Conservation (phyloP, 1,140 invertebrate species). For the Brachionus plicatilis region DNA sequence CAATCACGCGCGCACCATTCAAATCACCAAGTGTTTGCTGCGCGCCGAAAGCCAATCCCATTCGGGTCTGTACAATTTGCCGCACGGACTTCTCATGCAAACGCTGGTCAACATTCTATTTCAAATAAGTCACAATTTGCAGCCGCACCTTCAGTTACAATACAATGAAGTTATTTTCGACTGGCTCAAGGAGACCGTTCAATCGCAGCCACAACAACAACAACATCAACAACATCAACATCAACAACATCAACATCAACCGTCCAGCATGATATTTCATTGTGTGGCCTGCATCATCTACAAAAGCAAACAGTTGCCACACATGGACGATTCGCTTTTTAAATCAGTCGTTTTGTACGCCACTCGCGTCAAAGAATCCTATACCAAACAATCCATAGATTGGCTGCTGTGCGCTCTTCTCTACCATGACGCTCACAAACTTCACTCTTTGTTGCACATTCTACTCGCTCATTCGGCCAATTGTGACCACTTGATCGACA, state of each 20-base stretch:
- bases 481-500: background rate
- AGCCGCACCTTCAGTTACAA: constrained; percentile 37
- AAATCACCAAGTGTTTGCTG: constrained; percentile 53
- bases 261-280: constrained; percentile 12
- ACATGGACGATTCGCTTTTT: background rate
- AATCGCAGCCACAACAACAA: background rate
- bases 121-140: constrained; percentile 62
- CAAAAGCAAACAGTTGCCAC: background rate
- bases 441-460: background rate
- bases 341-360: background rate
- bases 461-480: no score
- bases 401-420: constrained; percentile 14
- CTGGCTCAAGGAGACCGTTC: background rate
- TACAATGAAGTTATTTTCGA: background rate
- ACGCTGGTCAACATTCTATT: constrained; percentile 71
- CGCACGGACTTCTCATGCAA: constrained; percentile 47
- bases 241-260: background rate
- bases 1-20: constrained; percentile 52
- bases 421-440: background rate
- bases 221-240: no score
- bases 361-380: background rate
- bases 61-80: constrained; percentile 40
- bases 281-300: constrained; percentile 31
- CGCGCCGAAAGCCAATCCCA: constrained; percentile 4
- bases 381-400: background rate